Conservation (phyloP, 2,888 invertebrate genomes). For the Chamaedrilus cognettii region DNA sequence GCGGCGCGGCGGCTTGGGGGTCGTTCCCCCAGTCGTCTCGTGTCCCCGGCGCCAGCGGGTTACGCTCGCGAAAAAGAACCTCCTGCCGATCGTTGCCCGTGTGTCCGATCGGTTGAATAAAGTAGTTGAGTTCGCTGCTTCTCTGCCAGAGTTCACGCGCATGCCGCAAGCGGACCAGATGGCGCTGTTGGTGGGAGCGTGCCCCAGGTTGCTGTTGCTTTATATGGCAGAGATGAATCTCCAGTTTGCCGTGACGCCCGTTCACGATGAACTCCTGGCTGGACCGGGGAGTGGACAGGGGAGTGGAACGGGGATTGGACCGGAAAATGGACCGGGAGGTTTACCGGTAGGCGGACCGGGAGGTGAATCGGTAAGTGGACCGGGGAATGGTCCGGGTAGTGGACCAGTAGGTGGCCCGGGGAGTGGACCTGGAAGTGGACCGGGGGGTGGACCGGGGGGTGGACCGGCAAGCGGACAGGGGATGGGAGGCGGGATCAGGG, state of each 20-base stretch:
- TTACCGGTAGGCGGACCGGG: background rate
- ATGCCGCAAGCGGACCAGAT: constrained; percentile 52
- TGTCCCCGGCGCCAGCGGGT: constrained; percentile 44
- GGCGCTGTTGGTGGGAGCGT: constrained; percentile 50
- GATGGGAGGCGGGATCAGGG: background rate
- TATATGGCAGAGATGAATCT: constrained; percentile 57
- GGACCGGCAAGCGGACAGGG: background rate
- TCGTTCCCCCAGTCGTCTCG: background rate
- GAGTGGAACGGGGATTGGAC: too few relatives aligned
- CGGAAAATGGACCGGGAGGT: too few relatives aligned
- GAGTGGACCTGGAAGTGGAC: background rate
- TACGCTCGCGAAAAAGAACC: constrained; percentile 56
- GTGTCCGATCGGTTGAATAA: constrained; percentile 14
- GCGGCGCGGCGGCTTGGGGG: background rate
- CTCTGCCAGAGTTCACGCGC: constrained; percentile 46
- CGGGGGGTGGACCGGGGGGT: background rate
- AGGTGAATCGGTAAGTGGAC: background rate
- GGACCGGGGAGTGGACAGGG: too few relatives aligned
- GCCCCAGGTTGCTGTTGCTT: constrained; percentile 52
- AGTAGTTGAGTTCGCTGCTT: constrained; percentile 14
- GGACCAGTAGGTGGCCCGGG: too few relatives aligned
- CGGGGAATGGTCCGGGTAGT: background rate
- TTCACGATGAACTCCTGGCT: background rate
- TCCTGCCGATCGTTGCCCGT: constrained; percentile 46
- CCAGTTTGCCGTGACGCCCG: constrained; percentile 54